Evolutionary conservation across 2,888 invertebrate genomes (phyloP), one percentile per base, ranked within the genome.

Genomic region (Perizoma flavofasciatum): DNA sequence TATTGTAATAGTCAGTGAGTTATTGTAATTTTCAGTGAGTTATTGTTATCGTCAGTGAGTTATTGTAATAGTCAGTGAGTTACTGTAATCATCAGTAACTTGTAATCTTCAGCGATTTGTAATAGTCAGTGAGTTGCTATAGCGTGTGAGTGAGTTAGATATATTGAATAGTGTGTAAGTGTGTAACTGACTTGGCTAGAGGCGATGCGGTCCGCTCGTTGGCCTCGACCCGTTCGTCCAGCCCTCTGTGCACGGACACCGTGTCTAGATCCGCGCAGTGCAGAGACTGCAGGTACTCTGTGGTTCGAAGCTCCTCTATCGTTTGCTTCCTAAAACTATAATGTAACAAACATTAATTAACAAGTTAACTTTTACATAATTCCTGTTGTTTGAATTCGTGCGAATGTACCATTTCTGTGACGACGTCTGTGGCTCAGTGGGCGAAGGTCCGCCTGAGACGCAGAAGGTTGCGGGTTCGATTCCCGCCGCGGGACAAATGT

Each of bases 171-270:
- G 34, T 44, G 57, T 49, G 11, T 41, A 45, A 47, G 34, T 9
- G 11, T 11, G 32, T 49, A 54, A 22, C 39, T 49, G 9, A 10
- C 91, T 88, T 90, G 64, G 90, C 79, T 0, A 89, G 73, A 0
- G 89, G 85, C 8, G 89, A 86, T 0, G 84, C 77, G 0, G 74
- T 78, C 1, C 83, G 60, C 9, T 81, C 81, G 4, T 48, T 61
- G 1, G 78, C 67, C 5, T 82, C 83, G 32, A 81, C 55, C 37
- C 83, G 61, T 55, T 87, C 86, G 65, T 97, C 97, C 11, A 97
- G 85, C 0, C 97, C 97, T 7, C 97, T 92, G 78, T 97, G 97
- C 9, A 97, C 94, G 0, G 96, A 96, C 41, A 97, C 94, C 0
- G 94, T 89, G 75, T 96, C 96, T 47, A 94, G 68, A 39, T 94